Evolutionary conservation across 2,797 vertebrate species (phyloP).

Genomic region (Limnodromus scolopaceus): DNA sequence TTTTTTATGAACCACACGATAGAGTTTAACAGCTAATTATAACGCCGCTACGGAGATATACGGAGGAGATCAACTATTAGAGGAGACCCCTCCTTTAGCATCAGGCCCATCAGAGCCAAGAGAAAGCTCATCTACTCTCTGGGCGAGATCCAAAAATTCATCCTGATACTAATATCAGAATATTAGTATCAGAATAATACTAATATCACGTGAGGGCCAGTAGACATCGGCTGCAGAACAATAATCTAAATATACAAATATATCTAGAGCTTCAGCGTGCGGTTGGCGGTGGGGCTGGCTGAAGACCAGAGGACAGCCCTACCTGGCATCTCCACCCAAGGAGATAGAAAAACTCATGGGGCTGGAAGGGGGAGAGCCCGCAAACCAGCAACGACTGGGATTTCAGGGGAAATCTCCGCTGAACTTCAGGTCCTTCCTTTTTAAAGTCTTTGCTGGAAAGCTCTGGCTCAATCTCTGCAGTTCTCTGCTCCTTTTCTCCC

Average conservation of each 20-base stretch:
- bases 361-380: neutral
- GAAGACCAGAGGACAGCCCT: neutral
- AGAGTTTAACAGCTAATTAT: neutral
- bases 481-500: neutral
- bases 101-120: neutral
- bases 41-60: neutral
- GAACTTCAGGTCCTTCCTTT: neutral
- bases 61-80: neutral
- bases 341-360: neutral
- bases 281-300: neutral
- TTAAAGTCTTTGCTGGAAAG: neutral
- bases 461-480: neutral
- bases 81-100: neutral
- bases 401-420: neutral
- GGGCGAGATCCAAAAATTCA: neutral
- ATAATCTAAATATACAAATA: neutral
- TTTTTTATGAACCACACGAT: neutral
- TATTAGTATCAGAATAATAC: no score
- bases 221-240: neutral
- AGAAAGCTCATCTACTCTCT: neutral
- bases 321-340: no score
- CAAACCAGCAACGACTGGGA: neutral
- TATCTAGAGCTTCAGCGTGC: rapidly evolving
- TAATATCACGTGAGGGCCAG: neutral
- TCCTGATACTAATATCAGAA: neutral